Conservation (phyloP, 2,888 invertebrate genomes). For the Limnephilus rhombicus region DNA sequence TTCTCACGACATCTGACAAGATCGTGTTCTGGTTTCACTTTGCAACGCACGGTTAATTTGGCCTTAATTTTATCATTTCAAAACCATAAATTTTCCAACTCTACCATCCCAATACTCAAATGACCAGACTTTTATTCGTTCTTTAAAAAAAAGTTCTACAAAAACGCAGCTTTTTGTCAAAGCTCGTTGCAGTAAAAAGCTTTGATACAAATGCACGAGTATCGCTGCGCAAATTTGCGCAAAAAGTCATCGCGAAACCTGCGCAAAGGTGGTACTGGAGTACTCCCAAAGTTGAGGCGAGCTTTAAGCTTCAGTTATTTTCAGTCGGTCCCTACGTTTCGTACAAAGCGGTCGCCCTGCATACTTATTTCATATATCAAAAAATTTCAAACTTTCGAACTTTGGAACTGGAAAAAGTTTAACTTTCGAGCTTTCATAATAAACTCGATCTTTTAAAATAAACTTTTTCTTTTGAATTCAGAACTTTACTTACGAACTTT, state of each 20-base stretch:
- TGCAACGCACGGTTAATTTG: too few relatives aligned
- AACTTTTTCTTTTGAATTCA: not conserved
- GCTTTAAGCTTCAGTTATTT: not conserved
- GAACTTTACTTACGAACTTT: not conserved
- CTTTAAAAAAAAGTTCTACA: not conserved
- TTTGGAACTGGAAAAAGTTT: not conserved
- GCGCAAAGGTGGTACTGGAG: conserved; percentile 24
- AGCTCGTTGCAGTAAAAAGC: conserved; percentile 38
- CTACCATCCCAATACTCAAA: not conserved
- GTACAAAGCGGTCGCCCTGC: not conserved
- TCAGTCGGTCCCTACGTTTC: not conserved
- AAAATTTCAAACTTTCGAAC: not conserved
- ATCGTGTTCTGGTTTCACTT: too few relatives aligned
- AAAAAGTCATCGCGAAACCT: conserved; percentile 21
- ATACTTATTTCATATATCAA: not conserved
- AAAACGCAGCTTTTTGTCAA: not conserved
- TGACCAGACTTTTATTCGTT: not conserved
- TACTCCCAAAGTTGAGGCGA: conserved; percentile 6
- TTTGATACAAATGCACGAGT: conserved; percentile 19
- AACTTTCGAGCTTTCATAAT: not conserved
- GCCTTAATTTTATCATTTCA: too few relatives aligned
- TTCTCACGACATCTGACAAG: too few relatives aligned
- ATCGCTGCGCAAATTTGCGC: conserved; percentile 43
- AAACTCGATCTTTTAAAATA: not conserved
- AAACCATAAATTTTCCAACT: too few relatives aligned